Conservation (phyloP, 1,140 invertebrate species). For the Calosoma granatense region DNA sequence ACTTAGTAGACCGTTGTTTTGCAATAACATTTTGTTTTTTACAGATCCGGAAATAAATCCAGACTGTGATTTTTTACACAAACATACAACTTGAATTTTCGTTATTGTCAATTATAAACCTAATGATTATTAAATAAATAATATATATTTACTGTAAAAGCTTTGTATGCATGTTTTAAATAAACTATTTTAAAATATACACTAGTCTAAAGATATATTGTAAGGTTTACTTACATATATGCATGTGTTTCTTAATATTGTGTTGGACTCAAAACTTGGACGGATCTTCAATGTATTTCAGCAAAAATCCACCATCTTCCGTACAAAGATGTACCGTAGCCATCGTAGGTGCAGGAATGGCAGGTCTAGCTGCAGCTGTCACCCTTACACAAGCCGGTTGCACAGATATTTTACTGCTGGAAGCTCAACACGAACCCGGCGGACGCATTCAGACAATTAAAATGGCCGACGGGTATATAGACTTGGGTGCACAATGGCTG, state of each 20-base stretch:
- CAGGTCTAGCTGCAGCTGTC: conserved; percentile 45
- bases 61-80: background rate
- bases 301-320: background rate
- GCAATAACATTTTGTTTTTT: conserved; percentile 4
- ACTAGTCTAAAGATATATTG: too few species aligned
- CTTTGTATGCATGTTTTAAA: too few species aligned
- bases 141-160: too few species aligned
- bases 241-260: too few species aligned
- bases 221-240: too few species aligned
- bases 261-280: too few species aligned
- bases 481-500: conserved; percentile 67
- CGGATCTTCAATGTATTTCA: too few species aligned
- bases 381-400: conserved; percentile 38
- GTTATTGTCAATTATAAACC: too few species aligned
- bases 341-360: conserved; percentile 52
- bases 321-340: conserved; percentile 27
- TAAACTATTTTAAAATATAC: too few species aligned
- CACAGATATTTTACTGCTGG: conserved; percentile 44
- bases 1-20: background rate
- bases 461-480: conserved; percentile 37
- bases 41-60: conserved; percentile 4
- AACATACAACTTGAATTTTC: too few species aligned
- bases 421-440: conserved; percentile 46
- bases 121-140: too few species aligned
- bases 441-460: conserved; percentile 47